Evolutionary conservation across 2,888 invertebrate genomes (phyloP).

Genomic region (Fragum whitleyi): DNA sequence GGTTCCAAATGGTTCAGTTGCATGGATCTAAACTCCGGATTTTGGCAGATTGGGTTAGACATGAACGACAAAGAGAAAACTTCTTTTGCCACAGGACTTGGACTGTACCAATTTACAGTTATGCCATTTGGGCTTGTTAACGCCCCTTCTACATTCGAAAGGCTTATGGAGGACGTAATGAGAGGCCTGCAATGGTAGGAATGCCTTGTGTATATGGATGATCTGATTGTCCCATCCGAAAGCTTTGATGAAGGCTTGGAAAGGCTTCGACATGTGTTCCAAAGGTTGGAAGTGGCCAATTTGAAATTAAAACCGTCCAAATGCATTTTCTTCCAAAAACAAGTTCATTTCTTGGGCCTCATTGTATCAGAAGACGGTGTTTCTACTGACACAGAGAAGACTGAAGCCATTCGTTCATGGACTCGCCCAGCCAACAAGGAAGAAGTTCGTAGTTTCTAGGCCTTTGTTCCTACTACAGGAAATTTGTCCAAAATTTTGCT

Average conservation of each 20-base stretch:
- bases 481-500: too few relatives aligned
- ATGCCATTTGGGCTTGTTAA: too few relatives aligned
- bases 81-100: constrained; percentile 43
- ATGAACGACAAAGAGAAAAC: too few relatives aligned
- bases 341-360: constrained; percentile 11
- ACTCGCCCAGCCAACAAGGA: constrained; percentile 6
- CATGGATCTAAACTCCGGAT: constrained; percentile 46
- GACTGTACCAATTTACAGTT: constrained; percentile 52
- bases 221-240: constrained; percentile 22
- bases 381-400: constrained; percentile 23
- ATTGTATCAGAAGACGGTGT: constrained; percentile 26
- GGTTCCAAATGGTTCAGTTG: constrained; percentile 51
- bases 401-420: constrained; percentile 30
- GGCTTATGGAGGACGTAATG: constrained; percentile 53
- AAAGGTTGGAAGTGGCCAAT: too few relatives aligned
- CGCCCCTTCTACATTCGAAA: constrained; percentile 63
- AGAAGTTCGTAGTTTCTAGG: constrained; percentile 34
- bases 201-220: constrained; percentile 37
- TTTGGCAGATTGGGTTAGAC: constrained; percentile 52
- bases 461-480: too few relatives aligned
- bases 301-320: constrained; percentile 14
- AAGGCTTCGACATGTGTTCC: background rate
- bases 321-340: background rate
- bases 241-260: constrained; percentile 1
- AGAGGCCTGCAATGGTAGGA: constrained; percentile 35